These are phyloP conservation scores for Zaprionus obscuricornis DNA, from an alignment of 2,888 invertebrate species.

Conservation along the genomic window DNA sequence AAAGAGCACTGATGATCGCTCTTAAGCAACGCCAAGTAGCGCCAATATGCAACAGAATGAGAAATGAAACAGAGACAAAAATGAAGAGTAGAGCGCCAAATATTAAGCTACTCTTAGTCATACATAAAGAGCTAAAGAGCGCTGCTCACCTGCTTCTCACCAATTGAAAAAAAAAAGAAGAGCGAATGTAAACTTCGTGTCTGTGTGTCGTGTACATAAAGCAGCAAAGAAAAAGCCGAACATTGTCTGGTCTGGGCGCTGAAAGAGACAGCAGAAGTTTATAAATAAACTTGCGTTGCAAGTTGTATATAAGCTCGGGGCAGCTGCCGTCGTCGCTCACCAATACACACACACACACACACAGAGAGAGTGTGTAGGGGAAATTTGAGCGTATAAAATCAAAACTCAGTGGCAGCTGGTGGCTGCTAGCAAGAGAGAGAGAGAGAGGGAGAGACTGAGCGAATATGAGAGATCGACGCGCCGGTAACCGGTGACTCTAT, in stretches of 20 bases:
- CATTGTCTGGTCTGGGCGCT: too few relatives aligned
- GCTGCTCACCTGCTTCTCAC: too few relatives aligned
- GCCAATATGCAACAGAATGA: too few relatives aligned
- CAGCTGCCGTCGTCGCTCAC: conserved; percentile 59
- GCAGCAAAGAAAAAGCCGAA: background rate
- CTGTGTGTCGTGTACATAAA: conserved; percentile 7
- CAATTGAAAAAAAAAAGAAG: too few relatives aligned
- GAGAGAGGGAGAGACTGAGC: conserved; percentile 24
- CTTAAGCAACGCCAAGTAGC: conserved; percentile 13
- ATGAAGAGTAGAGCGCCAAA: too few relatives aligned
- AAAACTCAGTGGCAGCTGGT: conserved; percentile 76
- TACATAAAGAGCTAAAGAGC: too few relatives aligned
- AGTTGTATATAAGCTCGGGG: conserved; percentile 63
- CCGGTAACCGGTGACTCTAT: conserved; percentile 36
- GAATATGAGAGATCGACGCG: conserved; percentile 27
- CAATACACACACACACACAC: conserved; percentile 19
- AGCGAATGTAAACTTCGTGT: too few relatives aligned
- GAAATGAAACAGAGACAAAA: too few relatives aligned
- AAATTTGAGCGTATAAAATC: conserved; percentile 51
- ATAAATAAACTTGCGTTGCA: conserved; percentile 65
- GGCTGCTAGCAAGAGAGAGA: conserved; percentile 27
- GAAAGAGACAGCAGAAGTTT: conserved; percentile 38
- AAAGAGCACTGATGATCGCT: conserved; percentile 15
- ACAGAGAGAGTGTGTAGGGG: conserved; percentile 40
- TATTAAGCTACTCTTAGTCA: too few relatives aligned